phyloP scores from a whole-genome alignment of 2,888 invertebrate genomes.

The Marronus borbonicus region DNA sequence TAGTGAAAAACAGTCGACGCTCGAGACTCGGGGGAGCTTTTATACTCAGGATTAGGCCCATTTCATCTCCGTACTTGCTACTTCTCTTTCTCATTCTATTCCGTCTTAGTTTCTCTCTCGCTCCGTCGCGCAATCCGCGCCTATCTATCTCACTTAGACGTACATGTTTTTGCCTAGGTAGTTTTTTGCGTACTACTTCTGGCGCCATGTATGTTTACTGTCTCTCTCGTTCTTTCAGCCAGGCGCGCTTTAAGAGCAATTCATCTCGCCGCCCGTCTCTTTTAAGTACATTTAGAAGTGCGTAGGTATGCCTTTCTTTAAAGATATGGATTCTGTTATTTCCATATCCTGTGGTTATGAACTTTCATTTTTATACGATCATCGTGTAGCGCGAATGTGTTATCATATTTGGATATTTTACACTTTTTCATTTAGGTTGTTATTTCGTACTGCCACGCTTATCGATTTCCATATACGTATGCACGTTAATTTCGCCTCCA shows the following conservation, averaged over 20 bases:
- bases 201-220: constrained; percentile 31
- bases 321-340: constrained; percentile 47
- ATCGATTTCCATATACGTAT: constrained; percentile 14
- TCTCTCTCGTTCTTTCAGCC: constrained; percentile 41
- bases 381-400: constrained; percentile 13
- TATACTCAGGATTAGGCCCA: constrained; percentile 63
- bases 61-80: constrained; percentile 58
- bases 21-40: constrained; percentile 61
- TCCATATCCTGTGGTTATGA: constrained; percentile 47
- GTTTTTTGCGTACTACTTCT: constrained; percentile 36
- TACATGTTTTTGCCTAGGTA: constrained; percentile 40
- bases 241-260: constrained; percentile 38
- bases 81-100: constrained; percentile 40
- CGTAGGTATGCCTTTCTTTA: constrained; percentile 46
- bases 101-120: constrained; percentile 14
- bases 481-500: no score
- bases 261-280: constrained; percentile 36
- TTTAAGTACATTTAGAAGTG: constrained; percentile 47
- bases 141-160: constrained; percentile 44
- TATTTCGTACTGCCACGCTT: background rate
- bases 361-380: constrained; percentile 34
- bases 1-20: constrained; percentile 60
- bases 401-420: constrained; percentile 22
- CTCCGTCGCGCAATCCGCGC: constrained; percentile 12
- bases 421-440: constrained; percentile 21